Evolutionary conservation across 2,113 vertebrate genomes (phyloP).

Genomic region (Oryzias curvinotus): DNA sequence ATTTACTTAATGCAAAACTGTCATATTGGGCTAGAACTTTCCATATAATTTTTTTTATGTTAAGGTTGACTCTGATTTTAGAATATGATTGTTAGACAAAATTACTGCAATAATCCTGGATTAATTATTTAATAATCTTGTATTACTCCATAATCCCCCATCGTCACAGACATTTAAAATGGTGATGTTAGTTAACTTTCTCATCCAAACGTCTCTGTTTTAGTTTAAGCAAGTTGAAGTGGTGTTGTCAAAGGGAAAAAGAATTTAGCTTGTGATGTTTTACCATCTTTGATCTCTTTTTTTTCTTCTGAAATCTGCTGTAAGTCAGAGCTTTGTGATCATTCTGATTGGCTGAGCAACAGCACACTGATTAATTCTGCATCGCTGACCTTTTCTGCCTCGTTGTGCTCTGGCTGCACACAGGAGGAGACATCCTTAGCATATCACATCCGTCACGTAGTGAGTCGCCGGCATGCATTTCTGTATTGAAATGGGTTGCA

Average conservation of each 20-base stretch:
- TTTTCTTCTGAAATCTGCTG: constrained; percentile 23
- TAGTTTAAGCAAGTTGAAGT: constrained; percentile 53
- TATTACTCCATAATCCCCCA: neutral
- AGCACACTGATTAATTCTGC: constrained; percentile 46
- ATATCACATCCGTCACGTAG: constrained; percentile 17
- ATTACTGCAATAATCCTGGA: constrained; percentile 44
- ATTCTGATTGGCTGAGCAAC: constrained; percentile 57
- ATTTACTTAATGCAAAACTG: too few species aligned
- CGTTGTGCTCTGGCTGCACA: constrained; percentile 14
- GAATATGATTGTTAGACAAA: too few species aligned
- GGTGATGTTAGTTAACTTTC: constrained; percentile 41
- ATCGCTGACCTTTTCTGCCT: constrained; percentile 49
- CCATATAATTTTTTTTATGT: too few species aligned
- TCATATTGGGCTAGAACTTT: too few species aligned
- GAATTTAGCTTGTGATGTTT: constrained; percentile 45
- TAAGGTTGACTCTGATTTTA: too few species aligned
- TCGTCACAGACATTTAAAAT: constrained; percentile 43
- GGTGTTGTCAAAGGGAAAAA: constrained; percentile 31
- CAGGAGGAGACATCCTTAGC: constrained; percentile 19
- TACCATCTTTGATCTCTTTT: constrained; percentile 25
- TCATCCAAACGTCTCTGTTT: constrained; percentile 52
- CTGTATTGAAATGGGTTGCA: constrained; percentile 1
- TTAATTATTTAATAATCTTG: constrained; percentile 58
- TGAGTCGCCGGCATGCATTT: constrained; percentile 9
- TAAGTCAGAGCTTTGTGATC: constrained; percentile 44